A percentile compares a stretch with the other conserved stretches of the same genome.
Evolutionary conservation across 2,888 invertebrate species (phyloP).

Genomic region (Cremastinae sp.): DNA sequence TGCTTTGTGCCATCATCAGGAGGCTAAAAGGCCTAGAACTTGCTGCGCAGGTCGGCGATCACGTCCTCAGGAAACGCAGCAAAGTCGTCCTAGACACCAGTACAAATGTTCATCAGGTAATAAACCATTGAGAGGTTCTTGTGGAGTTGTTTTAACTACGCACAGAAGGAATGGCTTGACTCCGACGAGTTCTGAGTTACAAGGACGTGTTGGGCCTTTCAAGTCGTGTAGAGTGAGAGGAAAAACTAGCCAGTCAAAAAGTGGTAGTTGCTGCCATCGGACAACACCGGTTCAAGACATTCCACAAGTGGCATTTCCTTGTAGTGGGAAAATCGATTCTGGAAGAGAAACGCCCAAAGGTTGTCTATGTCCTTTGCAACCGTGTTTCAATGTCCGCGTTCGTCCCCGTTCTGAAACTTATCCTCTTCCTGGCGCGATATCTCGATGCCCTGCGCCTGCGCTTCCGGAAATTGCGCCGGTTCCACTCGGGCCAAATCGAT

Average conservation of each 20-base stretch:
- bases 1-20: too few species aligned
- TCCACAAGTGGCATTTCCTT: too few species aligned
- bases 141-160: not conserved
- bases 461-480: constrained; percentile 55
- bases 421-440: constrained; percentile 47
- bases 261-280: not conserved
- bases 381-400: constrained; percentile 13
- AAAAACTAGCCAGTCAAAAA: not conserved
- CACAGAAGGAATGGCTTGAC: constrained; percentile 60
- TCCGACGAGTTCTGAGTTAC: constrained; percentile 51
- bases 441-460: constrained; percentile 42
- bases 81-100: not conserved
- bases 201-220: constrained; percentile 30
- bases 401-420: constrained; percentile 21
- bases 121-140: not conserved
- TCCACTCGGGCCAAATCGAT: constrained; percentile 44
- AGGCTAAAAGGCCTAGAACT: too few species aligned
- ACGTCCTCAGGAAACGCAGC: too few species aligned
- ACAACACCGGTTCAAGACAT: too few species aligned
- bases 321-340: too few species aligned
- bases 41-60: too few species aligned
- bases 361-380: constrained; percentile 40
- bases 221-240: constrained; percentile 24
- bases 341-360: not conserved
- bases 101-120: not conserved